Evolutionary conservation across 53 echinoderm and acorn worm genomes (phyloP), one percentile per base, ranked within the genome.

Genomic region (Echinarachnius parma): DNA sequence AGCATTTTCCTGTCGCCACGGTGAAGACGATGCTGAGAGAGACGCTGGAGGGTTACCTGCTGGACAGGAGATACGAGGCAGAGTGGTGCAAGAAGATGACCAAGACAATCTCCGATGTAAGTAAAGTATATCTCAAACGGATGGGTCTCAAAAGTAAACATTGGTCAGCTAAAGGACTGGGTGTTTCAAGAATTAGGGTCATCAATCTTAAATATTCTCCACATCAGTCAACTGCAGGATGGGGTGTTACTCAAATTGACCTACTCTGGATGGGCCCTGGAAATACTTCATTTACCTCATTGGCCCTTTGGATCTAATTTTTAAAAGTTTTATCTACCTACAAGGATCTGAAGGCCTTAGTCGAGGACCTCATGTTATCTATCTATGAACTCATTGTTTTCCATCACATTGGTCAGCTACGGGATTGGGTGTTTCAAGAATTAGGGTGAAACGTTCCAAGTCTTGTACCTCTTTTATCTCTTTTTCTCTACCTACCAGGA

Each of bases 91-190:
- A 82, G 80, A 82, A 96, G 60, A 96, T 90, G 81, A 91, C 96
- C 31, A 96, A 91, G 82, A 87, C 82, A 2, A 95, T 96, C 71
- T 96, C 96, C 70, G 96, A 96, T 48, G 96, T 96, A 76, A 79
- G 84, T 82, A 52, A 15, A 64, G 23, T 14, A 14, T 50, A 4
- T 50, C n/a, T n/a, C n/a, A n/a, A n/a, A n/a, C n/a, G n/a, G n/a
- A n/a, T n/a, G n/a, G n/a, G n/a, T n/a, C n/a, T n/a, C n/a, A n/a
- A n/a, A n/a, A n/a, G n/a, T n/a, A n/a, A n/a, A n/a, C n/a, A n/a
- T n/a, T n/a, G n/a, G n/a, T n/a, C n/a, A n/a, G n/a, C n/a, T n/a
- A n/a, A n/a, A n/a, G n/a, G n/a, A n/a, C n/a, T n/a, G n/a, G n/a
- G n/a, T n/a, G n/a, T n/a, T n/a, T n/a, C n/a, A n/a, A n/a, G n/a